Evolutionary conservation across 2,113 vertebrate genomes (phyloP), one percentile per base, ranked within the genome.

Genomic region (Scopus umbretta): DNA sequence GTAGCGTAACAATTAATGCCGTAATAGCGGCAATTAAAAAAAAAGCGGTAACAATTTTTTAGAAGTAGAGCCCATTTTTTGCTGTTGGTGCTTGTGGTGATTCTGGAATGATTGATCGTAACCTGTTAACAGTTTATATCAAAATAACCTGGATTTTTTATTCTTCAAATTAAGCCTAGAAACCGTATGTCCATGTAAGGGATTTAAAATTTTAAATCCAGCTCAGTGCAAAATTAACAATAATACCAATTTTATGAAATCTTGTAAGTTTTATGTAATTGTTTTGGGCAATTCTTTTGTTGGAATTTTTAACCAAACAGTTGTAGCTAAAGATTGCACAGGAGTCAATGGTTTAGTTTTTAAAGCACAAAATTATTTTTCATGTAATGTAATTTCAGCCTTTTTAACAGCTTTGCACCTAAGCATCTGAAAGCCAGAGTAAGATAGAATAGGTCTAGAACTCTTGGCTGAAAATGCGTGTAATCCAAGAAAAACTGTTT

Each of bases 141-240:
- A 36, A 56, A 62, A 80, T 52, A 61, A 66, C 10, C 30, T 71
- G 42, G 16, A n/a, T 10, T 66, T 90, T 61, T 82, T 40, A n/a
- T 53, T 68, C 30, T 43, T 84, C 63, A 90, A 5, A 20, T 55
- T 18, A 36, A 9, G 22, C 52, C 1, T 7, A 40, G 52, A 36
- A 62, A 22, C 19, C 2, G 0, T n/a, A 3, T 14, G 6, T 73
- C 58, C 43, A 34, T 13, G 3, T 2, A 40, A 26, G n/a, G 49
- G 32, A 27, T 27, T 2, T 1, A 15, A 55, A 73, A 38, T 78
- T 88, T 72, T 42, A 63, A 38, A 42, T 63, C 62, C 52, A 43
- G 13, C 38, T 88, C 52, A 8, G 17, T 29, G 16, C 55, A 78
- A 84, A 62, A 38, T 40, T 50, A 43, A 74, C 66, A 53, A 34